phyloP scores from a whole-genome alignment of 2,888 invertebrate species.

The Alloscopus bannaensis region DNA sequence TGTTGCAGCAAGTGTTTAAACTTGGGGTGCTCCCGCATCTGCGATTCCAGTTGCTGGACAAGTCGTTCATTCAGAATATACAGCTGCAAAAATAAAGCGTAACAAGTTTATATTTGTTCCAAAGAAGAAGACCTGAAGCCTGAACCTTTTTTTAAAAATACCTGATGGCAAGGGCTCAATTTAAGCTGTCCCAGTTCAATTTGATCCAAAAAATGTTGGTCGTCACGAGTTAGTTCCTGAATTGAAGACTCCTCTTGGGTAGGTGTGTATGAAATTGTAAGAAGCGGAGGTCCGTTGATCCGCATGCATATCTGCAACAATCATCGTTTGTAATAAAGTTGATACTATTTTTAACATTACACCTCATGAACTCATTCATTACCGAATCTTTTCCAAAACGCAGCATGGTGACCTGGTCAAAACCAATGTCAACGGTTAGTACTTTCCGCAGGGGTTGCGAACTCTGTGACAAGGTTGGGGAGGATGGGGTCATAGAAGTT shows the following conservation, averaged over 20 bases:
- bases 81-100: slow-evolving; percentile 47
- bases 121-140: background rate
- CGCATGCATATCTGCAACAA: slow-evolving; percentile 62
- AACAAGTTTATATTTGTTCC: slow-evolving; percentile 3
- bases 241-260: slow-evolving; percentile 51
- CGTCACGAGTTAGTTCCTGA: slow-evolving; percentile 51
- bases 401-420: slow-evolving; percentile 68
- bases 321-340: slow-evolving; percentile 2
- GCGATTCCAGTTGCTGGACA: slow-evolving; percentile 63
- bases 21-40: slow-evolving; percentile 68
- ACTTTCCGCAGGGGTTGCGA: slow-evolving; percentile 57
- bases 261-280: slow-evolving; percentile 60
- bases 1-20: slow-evolving; percentile 58
- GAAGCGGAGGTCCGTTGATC: slow-evolving; percentile 67
- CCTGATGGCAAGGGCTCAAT: slow-evolving; percentile 68
- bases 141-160: slow-evolving; percentile 17
- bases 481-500: slow-evolving; percentile 29
- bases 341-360: too few species aligned
- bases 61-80: slow-evolving; percentile 69
- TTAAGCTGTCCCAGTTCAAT: slow-evolving; percentile 69
- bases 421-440: slow-evolving; percentile 67
- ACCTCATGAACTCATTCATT: too few species aligned
- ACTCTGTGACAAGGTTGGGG: background rate
- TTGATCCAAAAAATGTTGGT: slow-evolving; percentile 65
- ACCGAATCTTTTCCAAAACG: slow-evolving; percentile 68